These are phyloP conservation scores for Dreissena polymorpha DNA, from an alignment of 1,140 invertebrate genomes.

Conservation along the genomic window DNA sequence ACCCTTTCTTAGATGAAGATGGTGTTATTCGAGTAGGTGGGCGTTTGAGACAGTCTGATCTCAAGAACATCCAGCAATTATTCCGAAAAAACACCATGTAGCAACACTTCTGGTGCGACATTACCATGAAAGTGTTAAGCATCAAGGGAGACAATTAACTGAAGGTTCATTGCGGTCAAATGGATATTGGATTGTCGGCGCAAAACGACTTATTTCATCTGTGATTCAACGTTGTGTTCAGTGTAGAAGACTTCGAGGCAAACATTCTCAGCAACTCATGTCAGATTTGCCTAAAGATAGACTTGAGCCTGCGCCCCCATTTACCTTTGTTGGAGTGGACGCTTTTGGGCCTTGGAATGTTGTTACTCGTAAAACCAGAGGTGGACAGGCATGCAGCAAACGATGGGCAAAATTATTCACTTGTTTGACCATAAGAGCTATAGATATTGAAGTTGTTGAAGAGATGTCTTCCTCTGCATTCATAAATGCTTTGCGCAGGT, in stretches of 20 bases:
- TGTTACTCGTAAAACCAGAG: slow-evolving; percentile 13
- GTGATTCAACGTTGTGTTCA: no score
- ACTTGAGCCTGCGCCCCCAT: no score
- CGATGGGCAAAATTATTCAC: slow-evolving; percentile 33
- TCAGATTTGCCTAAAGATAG: no score
- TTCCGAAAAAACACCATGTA: slow-evolving; percentile 14
- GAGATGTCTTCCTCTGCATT: slow-evolving; percentile 17
- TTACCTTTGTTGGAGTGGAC: slow-evolving; percentile 37
- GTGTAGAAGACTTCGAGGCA: no score
- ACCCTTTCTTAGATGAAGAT: no score
- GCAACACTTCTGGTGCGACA: slow-evolving; percentile 14
- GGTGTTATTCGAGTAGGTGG: no score
- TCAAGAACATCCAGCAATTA: no score
- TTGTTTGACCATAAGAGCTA: slow-evolving; percentile 26
- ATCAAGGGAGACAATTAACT: slow-evolving; percentile 45
- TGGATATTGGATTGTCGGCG: no score
- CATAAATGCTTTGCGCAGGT: slow-evolving; percentile 28
- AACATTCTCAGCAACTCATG: no score
- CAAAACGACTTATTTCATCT: no score
- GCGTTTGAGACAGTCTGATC: no score
- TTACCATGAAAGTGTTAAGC: slow-evolving; percentile 43
- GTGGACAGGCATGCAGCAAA: slow-evolving; percentile 12
- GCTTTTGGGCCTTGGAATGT: slow-evolving; percentile 33
- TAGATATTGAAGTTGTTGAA: slow-evolving; percentile 41
- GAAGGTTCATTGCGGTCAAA: no score